These are phyloP conservation scores for Syndactyla subalaris DNA, from an alignment of 2,797 vertebrate species.

Conservation along the genomic window DNA sequence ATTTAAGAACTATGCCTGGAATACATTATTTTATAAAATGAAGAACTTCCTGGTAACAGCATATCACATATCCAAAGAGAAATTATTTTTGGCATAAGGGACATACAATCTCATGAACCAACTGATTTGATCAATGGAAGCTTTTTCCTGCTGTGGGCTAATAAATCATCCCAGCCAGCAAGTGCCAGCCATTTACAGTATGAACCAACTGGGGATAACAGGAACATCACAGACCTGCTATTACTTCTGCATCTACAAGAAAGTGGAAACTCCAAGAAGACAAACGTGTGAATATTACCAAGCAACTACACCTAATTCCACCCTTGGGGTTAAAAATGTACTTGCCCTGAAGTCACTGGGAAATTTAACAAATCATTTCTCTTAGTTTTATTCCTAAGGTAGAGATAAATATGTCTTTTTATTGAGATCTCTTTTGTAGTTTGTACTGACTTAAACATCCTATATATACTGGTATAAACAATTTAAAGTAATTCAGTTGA, in stretches of 20 bases:
- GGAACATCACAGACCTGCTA: background rate
- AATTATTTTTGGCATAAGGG: background rate
- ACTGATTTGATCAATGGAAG: conserved; percentile 9
- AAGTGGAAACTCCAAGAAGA: background rate
- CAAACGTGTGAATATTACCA: background rate
- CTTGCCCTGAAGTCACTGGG: background rate
- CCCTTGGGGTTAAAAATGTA: background rate
- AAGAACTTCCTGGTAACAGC: background rate
- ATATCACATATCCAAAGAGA: background rate
- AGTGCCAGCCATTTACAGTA: conserved; percentile 4
- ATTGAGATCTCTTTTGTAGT: background rate
- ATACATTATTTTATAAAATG: background rate
- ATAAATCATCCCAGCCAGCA: conserved; percentile 15
- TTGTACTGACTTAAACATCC: background rate
- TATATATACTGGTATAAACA: background rate
- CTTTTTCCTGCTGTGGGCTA: background rate
- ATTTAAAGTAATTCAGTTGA: background rate
- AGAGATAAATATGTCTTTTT: background rate
- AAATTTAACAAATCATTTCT: background rate
- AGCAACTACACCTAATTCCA: background rate
- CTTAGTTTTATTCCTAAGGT: background rate
- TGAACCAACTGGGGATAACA: background rate
- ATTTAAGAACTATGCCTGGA: background rate
- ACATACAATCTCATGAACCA: background rate
- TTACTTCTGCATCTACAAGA: background rate